Evolutionary conservation across 2,113 vertebrate species (phyloP).

Genomic region (Oncorhynchus keta): DNA sequence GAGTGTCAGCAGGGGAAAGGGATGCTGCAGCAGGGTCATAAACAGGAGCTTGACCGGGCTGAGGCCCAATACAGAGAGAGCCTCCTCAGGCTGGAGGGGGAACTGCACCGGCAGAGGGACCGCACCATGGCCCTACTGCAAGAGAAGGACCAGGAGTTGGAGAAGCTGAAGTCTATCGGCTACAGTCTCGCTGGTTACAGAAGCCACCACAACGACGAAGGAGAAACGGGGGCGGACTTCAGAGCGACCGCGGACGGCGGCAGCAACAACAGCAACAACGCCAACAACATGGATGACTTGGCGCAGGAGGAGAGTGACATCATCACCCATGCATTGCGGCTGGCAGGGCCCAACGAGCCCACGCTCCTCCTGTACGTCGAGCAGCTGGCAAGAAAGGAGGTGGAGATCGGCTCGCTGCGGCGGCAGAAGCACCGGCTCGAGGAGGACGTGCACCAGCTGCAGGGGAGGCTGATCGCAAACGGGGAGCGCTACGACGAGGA

Average conservation of each 20-base stretch:
- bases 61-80: conserved; percentile 78
- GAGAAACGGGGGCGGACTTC: neutral
- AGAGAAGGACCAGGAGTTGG: conserved; percentile 90
- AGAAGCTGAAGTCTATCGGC: conserved; percentile 67
- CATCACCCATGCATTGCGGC: conserved; percentile 74
- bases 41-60: conserved; percentile 80
- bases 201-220: conserved; percentile 36
- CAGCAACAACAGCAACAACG: conserved; percentile 36
- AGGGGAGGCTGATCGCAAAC: conserved; percentile 72
- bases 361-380: conserved; percentile 88
- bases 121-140: conserved; percentile 86
- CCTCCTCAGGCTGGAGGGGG: conserved; percentile 82
- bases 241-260: rapidly evolving
- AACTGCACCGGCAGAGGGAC: conserved; percentile 89
- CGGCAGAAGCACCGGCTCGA: conserved; percentile 84
- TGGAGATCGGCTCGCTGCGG: conserved; percentile 76
- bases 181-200: conserved; percentile 14
- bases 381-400: conserved; percentile 89
- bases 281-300: rapidly evolving
- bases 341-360: conserved; percentile 70
- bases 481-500: conserved; percentile 80
- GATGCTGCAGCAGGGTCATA: conserved; percentile 76
- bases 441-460: conserved; percentile 77
- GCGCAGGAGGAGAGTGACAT: conserved; percentile 66
- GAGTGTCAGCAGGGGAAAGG: conserved; percentile 66